Evolutionary conservation across 2,888 invertebrate species (phyloP).

Genomic region (Sussaba pulchella): DNA sequence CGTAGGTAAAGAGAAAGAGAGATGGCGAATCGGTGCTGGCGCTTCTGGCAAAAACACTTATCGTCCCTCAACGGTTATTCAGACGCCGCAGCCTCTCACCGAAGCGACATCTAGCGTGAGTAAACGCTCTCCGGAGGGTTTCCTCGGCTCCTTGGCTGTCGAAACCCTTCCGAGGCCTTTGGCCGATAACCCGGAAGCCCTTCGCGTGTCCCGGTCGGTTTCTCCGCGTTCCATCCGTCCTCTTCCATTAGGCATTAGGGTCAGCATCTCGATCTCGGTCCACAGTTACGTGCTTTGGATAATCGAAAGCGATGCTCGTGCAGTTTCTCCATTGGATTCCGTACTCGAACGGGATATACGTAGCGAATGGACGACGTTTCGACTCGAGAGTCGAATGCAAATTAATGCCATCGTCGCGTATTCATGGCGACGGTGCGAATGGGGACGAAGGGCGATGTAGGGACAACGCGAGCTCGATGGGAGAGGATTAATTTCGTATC

Average conservation of each 20-base stretch:
- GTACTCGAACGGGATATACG: not conserved
- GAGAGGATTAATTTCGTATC: not conserved
- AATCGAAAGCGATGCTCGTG: slow-evolving; percentile 38
- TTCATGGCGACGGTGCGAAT: slow-evolving; percentile 5
- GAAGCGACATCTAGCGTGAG: not conserved
- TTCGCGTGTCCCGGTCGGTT: too few relatives aligned
- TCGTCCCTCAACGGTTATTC: slow-evolving; percentile 25
- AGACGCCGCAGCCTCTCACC: slow-evolving; percentile 1
- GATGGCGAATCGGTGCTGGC: not conserved
- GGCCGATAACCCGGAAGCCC: slow-evolving; percentile 28
- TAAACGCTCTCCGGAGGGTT: not conserved
- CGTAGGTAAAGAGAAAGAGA: slow-evolving; percentile 5
- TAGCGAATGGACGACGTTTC: not conserved
- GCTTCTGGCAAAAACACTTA: slow-evolving; percentile 37
- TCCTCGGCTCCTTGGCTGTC: not conserved
- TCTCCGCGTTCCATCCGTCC: slow-evolving; percentile 4
- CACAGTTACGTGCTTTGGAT: slow-evolving; percentile 25
- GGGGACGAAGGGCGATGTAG: too few relatives aligned
- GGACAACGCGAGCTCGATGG: too few relatives aligned
- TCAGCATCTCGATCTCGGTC: not conserved
- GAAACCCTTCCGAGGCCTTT: not conserved
- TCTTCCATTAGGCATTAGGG: slow-evolving; percentile 46
- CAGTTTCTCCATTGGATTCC: slow-evolving; percentile 16
- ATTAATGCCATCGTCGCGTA: slow-evolving; percentile 7
- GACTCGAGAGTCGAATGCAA: slow-evolving; percentile 30